Base-by-base conservation (phyloP, 2,888 invertebrate genomes). In the Pseudococcus longispinus region DNA sequence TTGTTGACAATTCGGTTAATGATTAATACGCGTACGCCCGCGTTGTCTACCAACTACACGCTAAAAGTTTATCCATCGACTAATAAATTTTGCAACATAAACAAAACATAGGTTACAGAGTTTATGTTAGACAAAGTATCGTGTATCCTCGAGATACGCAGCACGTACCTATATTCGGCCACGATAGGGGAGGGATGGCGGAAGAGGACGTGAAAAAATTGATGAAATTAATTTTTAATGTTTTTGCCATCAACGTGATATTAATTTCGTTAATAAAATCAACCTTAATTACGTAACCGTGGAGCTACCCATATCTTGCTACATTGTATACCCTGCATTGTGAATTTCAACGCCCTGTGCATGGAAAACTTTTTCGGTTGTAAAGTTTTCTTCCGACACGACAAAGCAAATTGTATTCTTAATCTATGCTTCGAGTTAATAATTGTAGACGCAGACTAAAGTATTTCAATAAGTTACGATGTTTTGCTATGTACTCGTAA, bases 241-340 rank as follows among this genome's bases (percentile, higher is more conserved):
- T 70, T 70, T 70, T 70, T 29, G 18, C 29, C 70, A 29, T 29
- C 29, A 70, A 29, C 70, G 18, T 29, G 18, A 18, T 70, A 70
- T 70, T 70, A 70, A 70, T 70, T 70, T 70, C 70, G 70, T 70
- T 70, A 70, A 29, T 70, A 70, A 70, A 70, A 29, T 18, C 15
- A 29, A 70, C 70, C 44, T 15, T 70, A 70, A 70, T 70, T 29
- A 15, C 11, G 23, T 23, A 60, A 23, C 20, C 23, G 23, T 60
- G n/a, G n/a, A n/a, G n/a, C n/a, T n/a, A n/a, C n/a, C 60, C 9
- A 60, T 60, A 20, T 60, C 23, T 20, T 51, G 51, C 51, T 4
- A 9, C 8, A n/a, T 60, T 60, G 1, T 23, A 18, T 23, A 60
- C 23, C 23, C 20, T n/a, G n/a, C 18, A 3, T 18, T 51, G n/a